Evolutionary conservation across 2,113 vertebrate genomes (phyloP), one percentile per base, ranked within the genome.

Genomic region (Psephotus haematonotus): DNA sequence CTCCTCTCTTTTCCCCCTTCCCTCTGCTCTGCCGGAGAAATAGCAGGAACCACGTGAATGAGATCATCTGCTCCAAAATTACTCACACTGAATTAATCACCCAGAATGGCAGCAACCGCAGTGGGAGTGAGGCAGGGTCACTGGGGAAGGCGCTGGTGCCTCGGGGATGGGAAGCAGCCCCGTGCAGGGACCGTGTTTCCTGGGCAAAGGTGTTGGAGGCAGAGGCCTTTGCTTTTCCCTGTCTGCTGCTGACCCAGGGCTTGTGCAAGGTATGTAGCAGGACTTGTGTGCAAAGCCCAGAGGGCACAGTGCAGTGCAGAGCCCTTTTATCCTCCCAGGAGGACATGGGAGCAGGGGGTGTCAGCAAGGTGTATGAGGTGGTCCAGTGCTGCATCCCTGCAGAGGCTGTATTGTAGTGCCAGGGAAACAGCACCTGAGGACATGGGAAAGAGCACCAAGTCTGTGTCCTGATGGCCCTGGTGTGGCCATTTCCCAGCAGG

Each of bases 21-120:
- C 17, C 62, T 74, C 72, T 1, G 0, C 60, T 82, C 49, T 43
- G 25, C 82, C 2, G 0, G 55, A 81, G 86, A 59, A 96, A 95
- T 77, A 89, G 79, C 88, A 94, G 86, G 81, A 86, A 86, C 85
- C 88, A 95, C 28, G 68, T 93, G 87, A 71, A 94, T 87, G 90
- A 96, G 90, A 93, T 97, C 95, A 97, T 97, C 95, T 93, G 88
- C 95, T 92, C 85, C 68, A 86, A 94, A 96, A 97, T 97, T 96
- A 97, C 87, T 95, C 96, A 88, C 70, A 75, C 82, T 93, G 95
- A 95, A 97, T 97, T 95, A 97, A 96, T 97, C 96, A 95, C 90
- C 89, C 92, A 60, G 72, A 88, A 82, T 4, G 1, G 57, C 88
- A 95, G 86, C n/a, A 92, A 25, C 78, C 4, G 20, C 85, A 93